Percentiles rank a stretch among this genome's conserved stretches.
These are phyloP conservation scores for Xenopus petersii DNA, from an alignment of 2,797 vertebrate species.

Conservation along the genomic window DNA sequence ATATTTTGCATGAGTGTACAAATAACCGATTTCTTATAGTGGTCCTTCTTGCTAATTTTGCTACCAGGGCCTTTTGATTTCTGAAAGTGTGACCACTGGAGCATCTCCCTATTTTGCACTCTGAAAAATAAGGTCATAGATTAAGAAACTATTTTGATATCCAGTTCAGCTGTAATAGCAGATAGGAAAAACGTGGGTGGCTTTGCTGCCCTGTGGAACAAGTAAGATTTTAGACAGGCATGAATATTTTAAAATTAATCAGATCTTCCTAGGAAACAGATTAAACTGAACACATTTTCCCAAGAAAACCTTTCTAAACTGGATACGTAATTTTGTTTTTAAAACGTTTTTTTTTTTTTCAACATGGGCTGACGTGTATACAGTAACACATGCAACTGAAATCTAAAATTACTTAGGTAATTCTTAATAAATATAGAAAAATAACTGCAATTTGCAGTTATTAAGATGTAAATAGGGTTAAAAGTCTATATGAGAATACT, in stretches of 20 bases:
- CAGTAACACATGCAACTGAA: no score
- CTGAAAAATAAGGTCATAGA: conserved; percentile 35
- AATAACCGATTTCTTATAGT: conserved; percentile 29
- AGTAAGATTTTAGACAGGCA: conserved; percentile 52
- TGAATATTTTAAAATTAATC: conserved; percentile 55
- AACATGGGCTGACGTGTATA: no score
- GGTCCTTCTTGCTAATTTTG: conserved; percentile 29
- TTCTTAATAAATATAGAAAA: no score
- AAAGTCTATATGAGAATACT: no score
- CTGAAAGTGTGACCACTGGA: conserved; percentile 44
- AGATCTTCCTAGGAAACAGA: conserved; percentile 41
- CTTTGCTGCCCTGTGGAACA: conserved; percentile 49
- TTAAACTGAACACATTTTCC: conserved; percentile 43
- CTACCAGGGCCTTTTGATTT: conserved; percentile 39
- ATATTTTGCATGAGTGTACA: conserved; percentile 43
- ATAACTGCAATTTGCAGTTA: no score
- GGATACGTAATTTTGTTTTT: conserved; percentile 47
- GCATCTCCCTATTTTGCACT: conserved; percentile 39
- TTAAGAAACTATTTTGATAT: conserved; percentile 50
- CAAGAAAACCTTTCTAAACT: conserved; percentile 20
- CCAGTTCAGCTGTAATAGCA: conserved; percentile 49
- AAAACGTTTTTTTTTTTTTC: background rate
- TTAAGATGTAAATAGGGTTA: no score
- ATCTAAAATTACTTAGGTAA: no score
- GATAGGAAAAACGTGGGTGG: conserved; percentile 44